phyloP scores from a whole-genome alignment of 2,113 vertebrate species.

The Lophius piscatorius region DNA sequence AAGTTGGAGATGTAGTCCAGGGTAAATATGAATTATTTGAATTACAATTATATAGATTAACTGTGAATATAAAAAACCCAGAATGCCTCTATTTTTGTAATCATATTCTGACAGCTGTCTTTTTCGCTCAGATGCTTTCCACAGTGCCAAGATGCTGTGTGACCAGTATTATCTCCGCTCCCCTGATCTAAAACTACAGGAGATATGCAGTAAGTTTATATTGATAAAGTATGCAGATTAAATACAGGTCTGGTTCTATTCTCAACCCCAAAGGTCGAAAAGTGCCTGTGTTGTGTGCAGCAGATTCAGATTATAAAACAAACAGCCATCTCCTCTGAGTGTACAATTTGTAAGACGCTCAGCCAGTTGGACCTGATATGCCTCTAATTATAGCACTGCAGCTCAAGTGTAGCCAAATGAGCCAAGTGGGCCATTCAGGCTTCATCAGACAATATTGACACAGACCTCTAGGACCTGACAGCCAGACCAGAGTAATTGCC shows the following conservation, averaged over 20 bases:
- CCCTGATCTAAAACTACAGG: slow-evolving; percentile 85
- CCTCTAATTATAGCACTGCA: slow-evolving; percentile 49
- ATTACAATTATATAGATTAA: background rate
- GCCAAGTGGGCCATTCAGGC: slow-evolving; percentile 5
- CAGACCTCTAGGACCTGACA: background rate
- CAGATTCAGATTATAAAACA: background rate
- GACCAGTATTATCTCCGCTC: slow-evolving; percentile 92
- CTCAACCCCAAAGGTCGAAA: background rate
- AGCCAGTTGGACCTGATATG: slow-evolving; percentile 46
- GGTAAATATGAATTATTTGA: slow-evolving; percentile 74
- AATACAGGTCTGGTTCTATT: background rate
- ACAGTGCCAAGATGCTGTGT: slow-evolving; percentile 91
- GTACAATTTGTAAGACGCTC: slow-evolving; percentile 8
- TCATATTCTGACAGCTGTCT: background rate
- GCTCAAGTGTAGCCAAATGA: slow-evolving; percentile 29
- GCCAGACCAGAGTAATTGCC: slow-evolving; percentile 13
- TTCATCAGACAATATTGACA: slow-evolving; percentile 61
- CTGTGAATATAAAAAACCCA: too few species aligned
- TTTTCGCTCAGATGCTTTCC: slow-evolving; percentile 84
- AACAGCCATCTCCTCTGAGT: background rate
- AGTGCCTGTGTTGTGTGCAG: background rate
- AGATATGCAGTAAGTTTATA: slow-evolving; percentile 83
- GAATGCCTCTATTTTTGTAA: background rate
- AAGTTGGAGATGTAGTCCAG: slow-evolving; percentile 86
- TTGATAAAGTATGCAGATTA: too few species aligned